Conservation (phyloP, 2,888 invertebrate species). For the Nymphalis polychloros region DNA sequence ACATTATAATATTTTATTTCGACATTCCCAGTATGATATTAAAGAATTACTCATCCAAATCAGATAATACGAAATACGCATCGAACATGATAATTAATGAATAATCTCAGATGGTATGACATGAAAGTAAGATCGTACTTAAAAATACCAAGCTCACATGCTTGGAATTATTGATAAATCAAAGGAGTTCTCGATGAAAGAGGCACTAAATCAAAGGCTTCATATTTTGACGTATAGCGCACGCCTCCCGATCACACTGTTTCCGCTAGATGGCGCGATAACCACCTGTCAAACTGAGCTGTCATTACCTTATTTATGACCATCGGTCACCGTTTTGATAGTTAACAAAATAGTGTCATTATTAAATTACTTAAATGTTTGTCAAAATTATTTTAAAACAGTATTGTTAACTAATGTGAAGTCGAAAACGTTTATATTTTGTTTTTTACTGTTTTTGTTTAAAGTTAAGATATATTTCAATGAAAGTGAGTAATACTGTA, state of each 20-base stretch:
- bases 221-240: conserved; percentile 76
- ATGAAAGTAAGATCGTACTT: conserved; percentile 78
- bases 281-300: conserved; percentile 75
- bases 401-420: too few relatives aligned
- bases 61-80: conserved; percentile 72
- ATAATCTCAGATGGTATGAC: conserved; percentile 72
- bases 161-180: conserved; percentile 79
- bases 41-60: conserved; percentile 66
- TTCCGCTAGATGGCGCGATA: conserved; percentile 79
- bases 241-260: conserved; percentile 72
- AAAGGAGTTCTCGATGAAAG: conserved; percentile 73
- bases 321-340: conserved; percentile 61
- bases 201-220: conserved; percentile 79
- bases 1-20: conserved; percentile 27
- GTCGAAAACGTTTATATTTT: too few relatives aligned
- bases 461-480: background rate
- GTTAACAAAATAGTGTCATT: conserved; percentile 31
- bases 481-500: conserved; percentile 42
- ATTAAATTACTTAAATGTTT: background rate
- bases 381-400: too few relatives aligned
- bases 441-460: background rate
- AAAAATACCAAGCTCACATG: conserved; percentile 75
- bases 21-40: conserved; percentile 43
- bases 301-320: conserved; percentile 79
- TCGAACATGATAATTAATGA: conserved; percentile 74